Conservation (phyloP, 2,113 vertebrate genomes). For the Uria lomvia region DNA sequence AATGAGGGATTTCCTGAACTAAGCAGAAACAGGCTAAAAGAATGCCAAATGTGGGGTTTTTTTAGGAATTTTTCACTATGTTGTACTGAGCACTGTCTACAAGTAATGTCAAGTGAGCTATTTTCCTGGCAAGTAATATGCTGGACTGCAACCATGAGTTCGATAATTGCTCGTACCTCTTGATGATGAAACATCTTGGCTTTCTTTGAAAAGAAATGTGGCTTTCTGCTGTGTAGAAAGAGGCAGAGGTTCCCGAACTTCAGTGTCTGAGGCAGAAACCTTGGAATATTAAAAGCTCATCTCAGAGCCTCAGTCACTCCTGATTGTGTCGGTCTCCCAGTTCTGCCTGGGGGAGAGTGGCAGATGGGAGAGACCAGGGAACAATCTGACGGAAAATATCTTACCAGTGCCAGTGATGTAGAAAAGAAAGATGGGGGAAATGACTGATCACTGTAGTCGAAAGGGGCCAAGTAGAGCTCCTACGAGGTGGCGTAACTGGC, state of each 20-base stretch:
- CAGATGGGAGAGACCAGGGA: constrained; percentile 41
- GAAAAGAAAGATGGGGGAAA: neutral
- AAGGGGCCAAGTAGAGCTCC: neutral
- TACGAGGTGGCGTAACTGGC: neutral
- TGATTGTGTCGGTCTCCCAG: neutral
- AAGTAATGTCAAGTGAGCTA: constrained; percentile 8
- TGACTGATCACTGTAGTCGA: neutral
- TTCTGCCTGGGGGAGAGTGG: neutral
- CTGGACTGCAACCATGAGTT: neutral
- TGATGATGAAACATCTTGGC: constrained; percentile 18
- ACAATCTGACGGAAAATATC: neutral
- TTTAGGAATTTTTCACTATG: constrained; percentile 13
- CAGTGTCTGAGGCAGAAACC: neutral
- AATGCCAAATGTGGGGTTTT: neutral
- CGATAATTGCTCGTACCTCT: neutral
- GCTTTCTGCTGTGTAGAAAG: neutral
- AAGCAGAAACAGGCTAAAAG: constrained; percentile 17
- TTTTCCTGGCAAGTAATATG: constrained; percentile 17
- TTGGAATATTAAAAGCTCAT: neutral
- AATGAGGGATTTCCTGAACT: constrained; percentile 50
- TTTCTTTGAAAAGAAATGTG: neutral
- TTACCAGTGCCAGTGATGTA: constrained; percentile 12
- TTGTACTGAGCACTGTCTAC: neutral
- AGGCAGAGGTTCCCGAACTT: neutral
- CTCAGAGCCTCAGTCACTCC: neutral